Evolutionary conservation across 2,113 vertebrate species (phyloP).

Genomic region (Aplodontia rufa): DNA sequence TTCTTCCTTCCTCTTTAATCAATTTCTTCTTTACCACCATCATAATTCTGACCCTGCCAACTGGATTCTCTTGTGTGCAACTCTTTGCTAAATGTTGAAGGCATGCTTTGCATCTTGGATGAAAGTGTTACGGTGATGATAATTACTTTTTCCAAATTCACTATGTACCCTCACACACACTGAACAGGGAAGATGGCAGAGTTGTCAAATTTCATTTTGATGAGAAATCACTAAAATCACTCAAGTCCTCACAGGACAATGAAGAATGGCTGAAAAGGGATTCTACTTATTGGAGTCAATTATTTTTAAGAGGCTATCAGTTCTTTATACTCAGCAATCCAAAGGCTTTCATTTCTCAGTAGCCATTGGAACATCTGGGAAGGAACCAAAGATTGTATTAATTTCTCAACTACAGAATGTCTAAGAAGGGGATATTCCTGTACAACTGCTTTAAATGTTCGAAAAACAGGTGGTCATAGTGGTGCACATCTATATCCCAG

Average conservation of each 20-base stretch:
- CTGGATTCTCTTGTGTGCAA: background rate
- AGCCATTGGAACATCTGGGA: conserved; percentile 36
- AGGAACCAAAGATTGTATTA: background rate
- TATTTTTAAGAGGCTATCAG: conserved; percentile 38
- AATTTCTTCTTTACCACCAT: background rate
- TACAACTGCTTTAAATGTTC: background rate
- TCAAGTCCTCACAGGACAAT: background rate
- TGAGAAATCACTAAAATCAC: conserved; percentile 52
- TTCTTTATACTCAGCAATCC: background rate
- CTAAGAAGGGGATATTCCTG: background rate
- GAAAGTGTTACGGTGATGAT: conserved; percentile 35
- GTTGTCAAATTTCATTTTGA: conserved; percentile 11
- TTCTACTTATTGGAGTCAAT: conserved; percentile 43
- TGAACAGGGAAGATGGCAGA: conserved; percentile 29
- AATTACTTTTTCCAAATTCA: conserved; percentile 24
- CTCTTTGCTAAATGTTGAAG: background rate
- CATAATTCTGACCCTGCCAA: background rate
- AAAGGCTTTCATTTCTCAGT: background rate
- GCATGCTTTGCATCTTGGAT: background rate
- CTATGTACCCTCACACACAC: background rate
- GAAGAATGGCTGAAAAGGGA: conserved; percentile 4
- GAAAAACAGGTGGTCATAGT: background rate
- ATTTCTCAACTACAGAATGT: background rate
- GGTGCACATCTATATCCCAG: background rate
- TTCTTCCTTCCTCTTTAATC: background rate